Conservation (phyloP, 1,140 invertebrate genomes). For the Conopomorpha cramerella region DNA sequence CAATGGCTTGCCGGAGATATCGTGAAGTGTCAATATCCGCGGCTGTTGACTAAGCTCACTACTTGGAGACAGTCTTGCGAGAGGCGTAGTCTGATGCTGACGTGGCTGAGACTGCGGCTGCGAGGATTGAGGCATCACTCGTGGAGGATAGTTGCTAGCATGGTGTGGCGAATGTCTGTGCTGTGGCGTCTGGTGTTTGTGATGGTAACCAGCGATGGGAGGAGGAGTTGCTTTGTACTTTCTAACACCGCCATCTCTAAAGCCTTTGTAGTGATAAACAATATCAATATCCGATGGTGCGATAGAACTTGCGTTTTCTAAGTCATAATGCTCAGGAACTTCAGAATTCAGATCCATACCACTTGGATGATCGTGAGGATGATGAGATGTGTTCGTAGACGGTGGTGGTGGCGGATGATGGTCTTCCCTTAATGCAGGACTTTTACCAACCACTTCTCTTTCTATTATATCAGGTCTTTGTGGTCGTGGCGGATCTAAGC, state of each 20-base stretch:
- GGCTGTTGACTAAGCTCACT: constrained; percentile 92
- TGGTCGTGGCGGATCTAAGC: constrained; percentile 68
- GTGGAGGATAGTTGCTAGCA: constrained; percentile 68
- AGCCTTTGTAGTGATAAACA: constrained; percentile 95
- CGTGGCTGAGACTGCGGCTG: constrained; percentile 67
- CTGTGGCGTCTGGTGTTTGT: constrained; percentile 74
- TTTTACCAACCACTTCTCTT: constrained; percentile 81
- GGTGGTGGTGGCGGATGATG: constrained; percentile 75
- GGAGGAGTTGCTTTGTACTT: constrained; percentile 85
- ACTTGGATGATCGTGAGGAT: constrained; percentile 69
- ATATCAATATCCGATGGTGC: constrained; percentile 97
- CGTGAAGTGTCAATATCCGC: constrained; percentile 87
- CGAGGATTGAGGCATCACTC: constrained; percentile 71
- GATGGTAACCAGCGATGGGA: constrained; percentile 73
- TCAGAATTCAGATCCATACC: constrained; percentile 76
- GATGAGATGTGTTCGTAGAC: constrained; percentile 65
- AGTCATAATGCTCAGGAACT: constrained; percentile 92
- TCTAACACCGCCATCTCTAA: constrained; percentile 78
- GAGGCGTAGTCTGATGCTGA: constrained; percentile 82
- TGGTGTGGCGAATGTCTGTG: constrained; percentile 75
- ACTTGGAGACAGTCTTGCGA: constrained; percentile 87
- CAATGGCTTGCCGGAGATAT: constrained; percentile 89
- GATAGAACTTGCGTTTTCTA: constrained; percentile 96
- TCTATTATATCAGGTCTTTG: constrained; percentile 93
- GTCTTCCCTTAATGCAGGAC: constrained; percentile 74